phyloP scores from a whole-genome alignment of 2,888 invertebrate species.

The Augiades crinisus region DNA sequence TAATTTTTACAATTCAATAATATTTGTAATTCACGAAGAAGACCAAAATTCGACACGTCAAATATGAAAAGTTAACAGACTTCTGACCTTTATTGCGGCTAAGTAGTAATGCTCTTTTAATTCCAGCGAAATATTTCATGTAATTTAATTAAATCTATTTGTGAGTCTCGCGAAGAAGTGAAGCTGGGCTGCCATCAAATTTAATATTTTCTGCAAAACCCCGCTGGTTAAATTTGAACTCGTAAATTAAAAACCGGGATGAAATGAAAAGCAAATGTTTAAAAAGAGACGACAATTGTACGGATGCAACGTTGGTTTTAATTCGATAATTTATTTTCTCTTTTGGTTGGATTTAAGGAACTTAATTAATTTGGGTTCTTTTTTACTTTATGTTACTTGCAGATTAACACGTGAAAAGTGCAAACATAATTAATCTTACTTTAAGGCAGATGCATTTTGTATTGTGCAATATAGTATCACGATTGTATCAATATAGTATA shows the following conservation, averaged over 20 bases:
- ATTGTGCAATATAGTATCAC: too few species aligned
- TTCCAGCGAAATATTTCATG: conserved; percentile 14
- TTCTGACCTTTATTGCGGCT: conserved; percentile 7
- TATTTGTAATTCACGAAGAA: too few species aligned
- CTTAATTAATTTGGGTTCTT: too few species aligned
- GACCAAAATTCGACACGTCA: conserved; percentile 10
- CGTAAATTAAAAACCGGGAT: conserved; percentile 19
- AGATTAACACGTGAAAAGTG: too few species aligned
- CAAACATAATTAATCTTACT: too few species aligned
- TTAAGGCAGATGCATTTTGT: too few species aligned
- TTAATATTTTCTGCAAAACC: conserved; percentile 15
- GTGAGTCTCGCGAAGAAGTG: conserved; percentile 7
- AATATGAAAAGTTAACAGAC: background rate
- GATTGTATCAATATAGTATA: too few species aligned
- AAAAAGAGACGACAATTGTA: conserved; percentile 10
- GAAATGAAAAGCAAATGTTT: conserved; percentile 14
- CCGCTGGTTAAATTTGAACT: conserved; percentile 18
- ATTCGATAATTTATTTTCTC: too few species aligned
- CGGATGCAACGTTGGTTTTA: conserved; percentile 2
- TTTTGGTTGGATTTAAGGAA: too few species aligned
- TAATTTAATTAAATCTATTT: conserved; percentile 25
- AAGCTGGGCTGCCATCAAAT: conserved; percentile 12
- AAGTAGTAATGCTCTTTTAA: conserved; percentile 12
- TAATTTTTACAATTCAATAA: background rate
- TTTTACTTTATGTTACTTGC: too few species aligned